phyloP scores from a whole-genome alignment of 53 echinoderm and acorn worm species.

The Astropecten irregularis region DNA sequence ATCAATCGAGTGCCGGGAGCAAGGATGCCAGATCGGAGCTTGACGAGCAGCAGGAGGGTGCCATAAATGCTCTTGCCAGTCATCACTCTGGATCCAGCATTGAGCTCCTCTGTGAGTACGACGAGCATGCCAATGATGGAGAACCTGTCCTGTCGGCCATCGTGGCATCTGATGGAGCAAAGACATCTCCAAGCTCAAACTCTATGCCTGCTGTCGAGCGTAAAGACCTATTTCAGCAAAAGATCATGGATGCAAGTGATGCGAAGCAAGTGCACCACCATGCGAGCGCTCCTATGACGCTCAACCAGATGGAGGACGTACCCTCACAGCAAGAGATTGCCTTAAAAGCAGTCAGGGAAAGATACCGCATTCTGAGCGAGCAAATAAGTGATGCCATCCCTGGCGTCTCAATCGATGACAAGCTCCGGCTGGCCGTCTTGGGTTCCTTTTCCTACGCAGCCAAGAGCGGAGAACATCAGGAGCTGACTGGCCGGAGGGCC shows the following conservation, averaged over 20 bases:
- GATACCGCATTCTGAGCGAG: conserved; percentile 38
- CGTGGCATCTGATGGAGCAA: not conserved
- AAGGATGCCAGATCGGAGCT: too few species aligned
- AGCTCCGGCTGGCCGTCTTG: conserved; percentile 28
- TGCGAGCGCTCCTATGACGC: not conserved
- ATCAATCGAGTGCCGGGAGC: not conserved
- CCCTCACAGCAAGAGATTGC: conserved; percentile 16
- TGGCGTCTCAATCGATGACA: conserved; percentile 18
- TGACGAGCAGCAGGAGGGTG: not conserved
- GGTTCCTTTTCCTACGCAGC: conserved; percentile 37
- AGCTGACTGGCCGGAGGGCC: conserved; percentile 3
- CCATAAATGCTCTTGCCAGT: not conserved
- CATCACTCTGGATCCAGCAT: conserved; percentile 25
- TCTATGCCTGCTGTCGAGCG: not conserved
- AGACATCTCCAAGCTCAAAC: not conserved
- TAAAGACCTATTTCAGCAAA: not conserved
- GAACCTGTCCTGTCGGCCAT: conserved; percentile 14
- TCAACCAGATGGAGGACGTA: not conserved
- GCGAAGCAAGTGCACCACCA: not conserved
- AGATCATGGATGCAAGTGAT: not conserved
- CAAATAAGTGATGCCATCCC: conserved; percentile 27
- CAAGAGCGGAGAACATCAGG: not conserved
- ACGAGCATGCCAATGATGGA: conserved; percentile 9
- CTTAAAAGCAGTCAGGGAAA: conserved; percentile 26
- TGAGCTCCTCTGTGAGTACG: conserved; percentile 14